Conservation (phyloP, 2,113 vertebrate species). For the Ptilonorhynchus violaceus region DNA sequence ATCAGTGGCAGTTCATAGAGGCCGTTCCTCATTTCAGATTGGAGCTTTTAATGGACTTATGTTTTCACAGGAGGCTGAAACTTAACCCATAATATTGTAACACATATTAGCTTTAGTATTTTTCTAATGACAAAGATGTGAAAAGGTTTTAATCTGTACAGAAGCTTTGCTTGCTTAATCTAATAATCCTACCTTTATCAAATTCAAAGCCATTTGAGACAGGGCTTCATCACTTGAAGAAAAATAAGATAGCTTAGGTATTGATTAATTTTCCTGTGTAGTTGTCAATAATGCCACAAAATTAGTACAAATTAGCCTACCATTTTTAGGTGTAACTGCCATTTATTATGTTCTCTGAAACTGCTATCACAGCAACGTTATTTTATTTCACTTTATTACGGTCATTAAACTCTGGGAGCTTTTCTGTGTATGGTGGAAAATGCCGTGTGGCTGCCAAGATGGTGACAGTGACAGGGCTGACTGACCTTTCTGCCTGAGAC, state of each 20-base stretch:
- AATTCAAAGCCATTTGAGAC: neutral
- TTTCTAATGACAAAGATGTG: neutral
- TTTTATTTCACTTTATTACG: neutral
- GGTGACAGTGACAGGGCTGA: neutral
- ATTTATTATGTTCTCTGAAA: neutral
- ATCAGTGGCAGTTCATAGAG: neutral
- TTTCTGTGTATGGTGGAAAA: neutral
- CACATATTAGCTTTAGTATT: neutral
- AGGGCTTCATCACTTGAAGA: neutral
- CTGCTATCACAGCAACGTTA: neutral
- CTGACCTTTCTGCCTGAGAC: neutral
- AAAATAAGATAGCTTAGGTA: neutral
- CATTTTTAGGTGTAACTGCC: neutral
- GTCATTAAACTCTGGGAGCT: neutral
- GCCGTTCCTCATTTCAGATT: neutral
- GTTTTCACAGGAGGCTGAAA: neutral
- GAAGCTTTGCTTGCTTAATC: neutral
- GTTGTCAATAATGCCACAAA: neutral
- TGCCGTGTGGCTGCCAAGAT: rapidly evolving
- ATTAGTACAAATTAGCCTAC: neutral
- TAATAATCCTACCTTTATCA: neutral
- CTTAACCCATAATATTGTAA: neutral
- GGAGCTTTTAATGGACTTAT: neutral
- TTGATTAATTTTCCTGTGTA: neutral
- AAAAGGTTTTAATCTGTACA: neutral